These are phyloP conservation scores for Stigmatopora argus DNA, from an alignment of 2,113 vertebrate genomes.

Conservation along the genomic window DNA sequence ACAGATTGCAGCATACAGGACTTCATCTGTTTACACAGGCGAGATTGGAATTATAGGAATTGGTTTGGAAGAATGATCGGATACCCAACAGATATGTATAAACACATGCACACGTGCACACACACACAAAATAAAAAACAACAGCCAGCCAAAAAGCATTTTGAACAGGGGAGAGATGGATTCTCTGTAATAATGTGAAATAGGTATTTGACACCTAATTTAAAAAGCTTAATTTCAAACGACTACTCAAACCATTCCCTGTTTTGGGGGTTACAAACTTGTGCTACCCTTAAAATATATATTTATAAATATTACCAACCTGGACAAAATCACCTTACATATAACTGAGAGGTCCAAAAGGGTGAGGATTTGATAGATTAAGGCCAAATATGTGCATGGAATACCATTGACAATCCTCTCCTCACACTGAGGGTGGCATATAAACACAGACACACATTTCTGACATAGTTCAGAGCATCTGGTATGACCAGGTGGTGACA, in stretches of 20 bases:
- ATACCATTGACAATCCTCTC: slow-evolving; percentile 8
- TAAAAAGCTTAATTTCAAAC: neutral
- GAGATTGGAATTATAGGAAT: slow-evolving; percentile 15
- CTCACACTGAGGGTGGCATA: slow-evolving; percentile 1
- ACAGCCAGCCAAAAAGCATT: neutral
- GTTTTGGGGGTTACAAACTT: slow-evolving; percentile 25
- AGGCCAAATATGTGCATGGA: slow-evolving; percentile 6
- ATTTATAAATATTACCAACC: slow-evolving; percentile 47
- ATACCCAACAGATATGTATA: neutral
- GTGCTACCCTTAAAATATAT: slow-evolving; percentile 27
- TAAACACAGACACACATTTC: slow-evolving; percentile 14
- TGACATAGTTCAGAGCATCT: slow-evolving; percentile 58
- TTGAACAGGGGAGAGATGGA: too few relatives aligned
- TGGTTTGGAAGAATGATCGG: neutral
- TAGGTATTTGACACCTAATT: neutral
- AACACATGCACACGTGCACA: too few relatives aligned
- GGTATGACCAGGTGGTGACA: slow-evolving; percentile 64
- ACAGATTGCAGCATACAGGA: slow-evolving; percentile 1
- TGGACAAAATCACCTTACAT: slow-evolving; percentile 29
- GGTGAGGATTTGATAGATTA: slow-evolving; percentile 6
- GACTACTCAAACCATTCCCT: neutral
- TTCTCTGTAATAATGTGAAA: neutral
- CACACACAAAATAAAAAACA: too few relatives aligned
- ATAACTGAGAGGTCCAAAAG: slow-evolving; percentile 38
- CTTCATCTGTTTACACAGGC: neutral